These are phyloP conservation scores for Stichodactyla helianthus DNA, from an alignment of 64 coral and sea anemone species.

Conservation along the genomic window DNA sequence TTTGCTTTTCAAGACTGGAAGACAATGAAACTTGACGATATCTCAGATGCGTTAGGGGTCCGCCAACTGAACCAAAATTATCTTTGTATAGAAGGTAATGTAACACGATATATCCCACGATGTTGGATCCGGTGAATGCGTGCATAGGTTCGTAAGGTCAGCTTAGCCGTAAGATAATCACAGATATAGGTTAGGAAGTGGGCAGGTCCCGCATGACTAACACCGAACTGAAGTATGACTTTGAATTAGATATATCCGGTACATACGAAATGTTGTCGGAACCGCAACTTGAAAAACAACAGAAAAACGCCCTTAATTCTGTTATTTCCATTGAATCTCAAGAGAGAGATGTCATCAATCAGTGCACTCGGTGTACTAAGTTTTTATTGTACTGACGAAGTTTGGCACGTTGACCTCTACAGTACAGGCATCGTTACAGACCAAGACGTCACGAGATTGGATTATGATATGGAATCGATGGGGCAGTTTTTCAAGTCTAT, in stretches of 20 bases:
- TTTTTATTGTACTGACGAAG: not conserved
- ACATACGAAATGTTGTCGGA: not conserved
- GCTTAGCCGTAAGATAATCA: not conserved
- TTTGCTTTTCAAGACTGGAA: not conserved
- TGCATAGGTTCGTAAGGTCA: not conserved
- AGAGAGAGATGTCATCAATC: not conserved
- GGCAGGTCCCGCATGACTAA: not conserved
- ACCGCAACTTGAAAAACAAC: not conserved
- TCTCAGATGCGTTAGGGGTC: not conserved
- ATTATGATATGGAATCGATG: not conserved
- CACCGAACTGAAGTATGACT: not conserved
- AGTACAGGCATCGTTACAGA: not conserved
- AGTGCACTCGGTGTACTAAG: not conserved
- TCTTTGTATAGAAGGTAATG: not conserved
- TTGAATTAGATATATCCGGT: not conserved
- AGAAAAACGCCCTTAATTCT: not conserved
- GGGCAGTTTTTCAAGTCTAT: too few relatives aligned
- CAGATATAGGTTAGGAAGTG: not conserved
- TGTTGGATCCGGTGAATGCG: not conserved
- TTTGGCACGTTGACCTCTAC: not conserved
- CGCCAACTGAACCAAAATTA: not conserved
- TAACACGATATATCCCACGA: not conserved
- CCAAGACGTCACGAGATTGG: not conserved
- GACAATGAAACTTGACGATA: not conserved
- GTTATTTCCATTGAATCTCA: not conserved